Percentiles rank a stretch among this genome's conserved stretches.
Conservation (phyloP, 2,888 invertebrate species). For the Bembecia ichneumoniformis region DNA sequence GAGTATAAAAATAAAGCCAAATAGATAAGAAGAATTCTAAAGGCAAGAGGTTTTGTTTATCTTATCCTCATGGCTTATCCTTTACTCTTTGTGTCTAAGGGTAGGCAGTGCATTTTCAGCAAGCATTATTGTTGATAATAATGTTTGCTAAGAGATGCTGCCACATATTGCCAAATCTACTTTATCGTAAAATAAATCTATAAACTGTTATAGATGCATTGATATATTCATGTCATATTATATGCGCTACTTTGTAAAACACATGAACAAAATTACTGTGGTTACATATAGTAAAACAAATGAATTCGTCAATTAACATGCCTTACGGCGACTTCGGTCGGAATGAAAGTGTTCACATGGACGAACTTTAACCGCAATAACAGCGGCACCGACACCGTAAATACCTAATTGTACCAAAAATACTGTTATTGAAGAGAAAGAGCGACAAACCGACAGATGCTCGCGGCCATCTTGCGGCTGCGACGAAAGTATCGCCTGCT, state of each 20-base stretch:
- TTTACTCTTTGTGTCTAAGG: no score
- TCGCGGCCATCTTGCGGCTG: slow-evolving; percentile 61
- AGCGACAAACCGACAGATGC: slow-evolving; percentile 70
- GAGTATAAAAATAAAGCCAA: no score
- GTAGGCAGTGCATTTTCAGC: no score
- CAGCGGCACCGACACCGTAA: slow-evolving; percentile 50
- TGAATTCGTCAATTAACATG: slow-evolving; percentile 29
- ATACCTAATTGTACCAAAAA: slow-evolving; percentile 51
- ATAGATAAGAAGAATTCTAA: no score
- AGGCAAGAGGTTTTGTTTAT: no score
- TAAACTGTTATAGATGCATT: no score
- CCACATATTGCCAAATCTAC: no score
- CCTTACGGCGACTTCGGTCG: slow-evolving; percentile 27
- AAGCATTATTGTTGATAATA: no score
- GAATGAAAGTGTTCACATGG: slow-evolving; percentile 44
- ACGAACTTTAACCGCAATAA: slow-evolving; percentile 49
- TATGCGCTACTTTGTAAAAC: background rate
- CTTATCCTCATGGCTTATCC: no score
- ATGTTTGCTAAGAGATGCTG: no score
- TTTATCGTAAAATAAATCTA: no score
- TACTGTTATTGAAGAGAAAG: slow-evolving; percentile 55
- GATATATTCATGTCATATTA: no score
- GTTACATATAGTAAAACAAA: background rate
- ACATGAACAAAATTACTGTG: slow-evolving; percentile 6
- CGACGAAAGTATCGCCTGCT: slow-evolving; percentile 42